A percentile compares a stretch with the other conserved stretches of the same genome.
These are phyloP conservation scores for Pygocentrus nattereri DNA, from an alignment of 2,797 vertebrate genomes.

Conservation along the genomic window DNA sequence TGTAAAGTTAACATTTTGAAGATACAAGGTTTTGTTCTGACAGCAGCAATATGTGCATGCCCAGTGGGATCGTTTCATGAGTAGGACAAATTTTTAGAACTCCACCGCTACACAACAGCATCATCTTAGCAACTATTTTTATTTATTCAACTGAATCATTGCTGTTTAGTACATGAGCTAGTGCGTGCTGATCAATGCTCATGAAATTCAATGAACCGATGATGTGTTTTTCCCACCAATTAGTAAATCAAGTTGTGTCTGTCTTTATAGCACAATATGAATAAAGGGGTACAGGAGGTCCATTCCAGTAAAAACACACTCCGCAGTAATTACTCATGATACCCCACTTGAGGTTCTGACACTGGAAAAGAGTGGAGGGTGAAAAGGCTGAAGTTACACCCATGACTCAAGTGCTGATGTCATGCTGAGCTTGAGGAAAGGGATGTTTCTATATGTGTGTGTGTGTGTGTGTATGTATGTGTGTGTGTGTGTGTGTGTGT, in stretches of 20 bases:
- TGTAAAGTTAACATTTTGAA: too few relatives aligned
- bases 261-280: background rate
- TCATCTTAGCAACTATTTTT: too few relatives aligned
- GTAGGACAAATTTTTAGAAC: too few relatives aligned
- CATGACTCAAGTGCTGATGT: slow-evolving; percentile 10
- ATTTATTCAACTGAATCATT: too few relatives aligned
- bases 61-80: too few relatives aligned
- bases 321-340: background rate
- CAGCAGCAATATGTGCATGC: too few relatives aligned
- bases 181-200: too few relatives aligned
- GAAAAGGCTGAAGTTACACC: slow-evolving; percentile 1
- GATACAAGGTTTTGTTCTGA: too few relatives aligned
- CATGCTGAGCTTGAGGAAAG: background rate
- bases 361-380: background rate
- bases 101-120: too few relatives aligned
- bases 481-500: slow-evolving; percentile 5
- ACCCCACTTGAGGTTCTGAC: background rate
- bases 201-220: background rate
- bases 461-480: slow-evolving; percentile 4
- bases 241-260: background rate
- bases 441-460: background rate
- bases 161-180: too few relatives aligned
- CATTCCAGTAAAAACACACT: background rate
- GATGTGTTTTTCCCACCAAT: background rate
- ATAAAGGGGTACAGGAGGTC: background rate